Percentiles rank a stretch among this genome's conserved stretches.
Evolutionary conservation across 1,140 invertebrate species (phyloP).

Genomic region (Ceratosolen solmsi): DNA sequence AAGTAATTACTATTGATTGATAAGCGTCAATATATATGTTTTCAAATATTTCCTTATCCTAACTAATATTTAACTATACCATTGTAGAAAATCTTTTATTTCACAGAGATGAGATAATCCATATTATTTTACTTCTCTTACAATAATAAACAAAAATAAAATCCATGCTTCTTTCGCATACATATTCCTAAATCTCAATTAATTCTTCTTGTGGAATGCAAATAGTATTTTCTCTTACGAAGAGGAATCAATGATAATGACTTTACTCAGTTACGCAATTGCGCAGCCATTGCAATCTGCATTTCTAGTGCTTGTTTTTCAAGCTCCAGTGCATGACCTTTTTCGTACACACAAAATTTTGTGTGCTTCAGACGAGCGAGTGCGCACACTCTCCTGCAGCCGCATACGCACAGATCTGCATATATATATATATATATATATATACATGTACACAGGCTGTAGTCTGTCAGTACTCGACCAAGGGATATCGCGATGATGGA

Average conservation of each 20-base stretch:
- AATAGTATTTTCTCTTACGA: not conserved
- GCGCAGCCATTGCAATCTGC: not conserved
- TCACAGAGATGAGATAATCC: no score
- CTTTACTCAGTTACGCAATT: not conserved
- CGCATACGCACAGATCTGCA: no score
- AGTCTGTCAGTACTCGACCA: not conserved
- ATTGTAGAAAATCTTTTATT: no score
- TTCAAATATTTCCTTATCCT: no score
- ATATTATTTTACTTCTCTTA: no score
- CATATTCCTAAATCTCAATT: no score
- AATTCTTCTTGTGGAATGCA: no score
- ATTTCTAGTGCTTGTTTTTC: not conserved
- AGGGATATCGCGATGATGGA: constrained; percentile 60
- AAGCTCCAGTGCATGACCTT: not conserved
- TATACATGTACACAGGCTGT: not conserved
- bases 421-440: not conserved
- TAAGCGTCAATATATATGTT: no score
- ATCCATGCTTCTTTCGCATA: no score
- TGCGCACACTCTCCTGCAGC: not conserved
- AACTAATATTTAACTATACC: no score
- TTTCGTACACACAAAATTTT: not conserved
- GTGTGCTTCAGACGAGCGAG: not conserved
- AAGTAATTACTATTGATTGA: no score
- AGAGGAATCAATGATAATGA: not conserved
- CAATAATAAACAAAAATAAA: no score